Evolutionary conservation across 2,113 vertebrate species (phyloP), one percentile per base, ranked within the genome.

Genomic region (Rhipidura dahli): DNA sequence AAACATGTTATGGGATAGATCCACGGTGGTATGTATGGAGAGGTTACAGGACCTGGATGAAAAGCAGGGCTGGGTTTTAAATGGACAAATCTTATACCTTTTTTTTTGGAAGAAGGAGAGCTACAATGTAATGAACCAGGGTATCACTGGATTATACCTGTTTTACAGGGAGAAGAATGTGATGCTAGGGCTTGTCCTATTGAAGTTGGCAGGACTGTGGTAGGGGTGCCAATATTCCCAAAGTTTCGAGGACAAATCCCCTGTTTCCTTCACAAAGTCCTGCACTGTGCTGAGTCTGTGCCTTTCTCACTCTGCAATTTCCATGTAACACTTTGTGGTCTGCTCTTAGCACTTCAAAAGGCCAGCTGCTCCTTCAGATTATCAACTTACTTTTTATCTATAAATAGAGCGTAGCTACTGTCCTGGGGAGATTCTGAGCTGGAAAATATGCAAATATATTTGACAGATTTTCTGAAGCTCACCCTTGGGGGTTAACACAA

Each of bases 291-390:
- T 33, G 26, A 50, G 27, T 50, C 50, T 17, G 5, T 54, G 6
- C 12, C 81, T 86, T 86, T 88, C 68, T 92, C 79, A 68, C 50
- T 83, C 35, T 42, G 39, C 4, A 8, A 61, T 64, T 84, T n/a
- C 24, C 65, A 6, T 49, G 44, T 53, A 92, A 44, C 61, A 45
- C 51, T 91, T 59, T 27, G 68, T 75, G 69, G 40, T 68, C 69
- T 68, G n/a, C 71, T 80, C 42, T 83, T 92, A 92, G 72, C 60
- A 69, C 80, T 88, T 93, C 69, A 89, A 87, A 94, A 92, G 85
- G 68, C 60, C 76, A 94, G 80, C 60, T 88, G 80, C 76, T 89
- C 35, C 33, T 40, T 92, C 56, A 80, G 78, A 80, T 93, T 92
- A 81, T 83, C 72, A 89, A 30, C 50, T 49, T 78, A 42, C 40